Conservation (phyloP, 2,113 vertebrate genomes). For the Archilochus colubris region DNA sequence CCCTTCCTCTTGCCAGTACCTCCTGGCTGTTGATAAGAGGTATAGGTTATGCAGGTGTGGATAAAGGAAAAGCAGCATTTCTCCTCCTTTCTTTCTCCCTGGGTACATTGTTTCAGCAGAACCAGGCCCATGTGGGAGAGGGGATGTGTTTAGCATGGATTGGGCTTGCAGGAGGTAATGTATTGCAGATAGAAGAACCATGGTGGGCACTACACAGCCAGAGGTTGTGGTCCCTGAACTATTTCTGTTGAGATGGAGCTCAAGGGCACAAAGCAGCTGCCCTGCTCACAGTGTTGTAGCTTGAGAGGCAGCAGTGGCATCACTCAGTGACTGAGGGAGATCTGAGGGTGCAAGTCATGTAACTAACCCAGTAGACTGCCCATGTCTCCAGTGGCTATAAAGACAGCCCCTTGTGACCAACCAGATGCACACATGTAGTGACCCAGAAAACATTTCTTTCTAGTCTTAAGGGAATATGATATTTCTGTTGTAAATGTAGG, state of each 20-base stretch:
- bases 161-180: not conserved
- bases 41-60: not conserved
- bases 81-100: not conserved
- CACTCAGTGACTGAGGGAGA: not conserved
- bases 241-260: not conserved
- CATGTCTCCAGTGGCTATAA: not conserved
- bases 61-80: not conserved
- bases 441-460: not conserved
- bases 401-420: not conserved
- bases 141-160: not conserved
- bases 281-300: not conserved
- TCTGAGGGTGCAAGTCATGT: not conserved
- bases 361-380: not conserved
- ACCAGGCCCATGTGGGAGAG: not conserved
- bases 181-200: not conserved
- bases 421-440: not conserved
- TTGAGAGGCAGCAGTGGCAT: not conserved
- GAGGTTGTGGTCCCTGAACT: not conserved
- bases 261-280: not conserved
- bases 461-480: not conserved
- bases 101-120: not conserved
- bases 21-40: not conserved
- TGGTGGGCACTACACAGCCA: not conserved
- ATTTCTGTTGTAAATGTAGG: not conserved
- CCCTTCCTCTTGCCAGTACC: not conserved